Conservation (phyloP, 2,888 invertebrate genomes). For the Dione juno region DNA sequence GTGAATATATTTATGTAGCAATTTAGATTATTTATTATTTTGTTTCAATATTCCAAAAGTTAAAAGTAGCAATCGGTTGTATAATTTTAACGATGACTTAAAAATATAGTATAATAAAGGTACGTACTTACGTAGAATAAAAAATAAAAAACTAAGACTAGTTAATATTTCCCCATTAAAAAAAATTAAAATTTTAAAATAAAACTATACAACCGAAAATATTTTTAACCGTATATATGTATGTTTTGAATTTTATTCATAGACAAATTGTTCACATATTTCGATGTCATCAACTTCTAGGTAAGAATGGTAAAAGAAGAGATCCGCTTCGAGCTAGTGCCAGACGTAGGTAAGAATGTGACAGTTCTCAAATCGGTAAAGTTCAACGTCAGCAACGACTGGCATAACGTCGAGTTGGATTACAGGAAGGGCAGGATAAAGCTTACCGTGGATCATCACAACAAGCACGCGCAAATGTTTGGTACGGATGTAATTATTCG, state of each 20-base stretch:
- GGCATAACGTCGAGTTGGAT: constrained; percentile 92
- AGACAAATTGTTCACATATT: background rate
- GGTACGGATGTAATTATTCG: constrained; percentile 63
- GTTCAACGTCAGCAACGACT: constrained; percentile 90
- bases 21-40: background rate
- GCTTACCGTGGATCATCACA: constrained; percentile 89
- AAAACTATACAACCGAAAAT: too few species aligned
- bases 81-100: too few species aligned
- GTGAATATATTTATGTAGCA: background rate
- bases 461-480: constrained; percentile 87
- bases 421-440: constrained; percentile 89
- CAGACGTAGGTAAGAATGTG: constrained; percentile 89
- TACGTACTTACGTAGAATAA: too few species aligned
- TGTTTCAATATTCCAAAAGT: background rate
- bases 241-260: background rate
- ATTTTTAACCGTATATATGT: too few species aligned
- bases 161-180: too few species aligned
- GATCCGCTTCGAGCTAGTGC: constrained; percentile 91
- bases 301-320: constrained; percentile 92
- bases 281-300: constrained; percentile 62
- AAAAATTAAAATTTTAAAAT: too few species aligned
- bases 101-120: too few species aligned
- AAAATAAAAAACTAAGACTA: too few species aligned
- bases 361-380: constrained; percentile 92
- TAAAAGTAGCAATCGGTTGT: background rate